phyloP scores from a whole-genome alignment of 2,797 vertebrate species.

The Melanitta fusca region DNA sequence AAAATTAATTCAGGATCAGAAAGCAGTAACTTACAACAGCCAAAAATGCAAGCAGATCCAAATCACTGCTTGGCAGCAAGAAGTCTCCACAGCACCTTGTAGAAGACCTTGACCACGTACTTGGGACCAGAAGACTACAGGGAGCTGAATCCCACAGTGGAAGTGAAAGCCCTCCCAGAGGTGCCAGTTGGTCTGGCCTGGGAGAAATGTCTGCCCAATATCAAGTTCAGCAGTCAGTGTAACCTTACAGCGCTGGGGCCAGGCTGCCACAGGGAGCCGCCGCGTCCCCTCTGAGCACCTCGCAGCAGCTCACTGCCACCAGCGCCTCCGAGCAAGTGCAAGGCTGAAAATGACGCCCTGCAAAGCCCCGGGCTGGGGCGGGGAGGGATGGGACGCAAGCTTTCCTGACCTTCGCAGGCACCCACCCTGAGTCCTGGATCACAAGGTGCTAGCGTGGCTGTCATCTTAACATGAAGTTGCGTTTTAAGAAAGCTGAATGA shows the following conservation, averaged over 20 bases:
- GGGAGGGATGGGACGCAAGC: background rate
- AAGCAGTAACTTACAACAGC: background rate
- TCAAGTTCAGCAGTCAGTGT: background rate
- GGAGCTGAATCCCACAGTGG: background rate
- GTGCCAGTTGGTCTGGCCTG: background rate
- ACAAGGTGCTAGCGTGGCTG: background rate
- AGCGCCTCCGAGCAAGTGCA: background rate
- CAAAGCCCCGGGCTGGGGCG: fast-evolving
- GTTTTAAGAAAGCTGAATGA: background rate
- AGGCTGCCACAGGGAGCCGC: background rate
- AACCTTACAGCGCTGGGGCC: background rate
- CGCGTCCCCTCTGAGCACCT: background rate
- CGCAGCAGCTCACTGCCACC: background rate
- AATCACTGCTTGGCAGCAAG: background rate
- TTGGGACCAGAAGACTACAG: background rate
- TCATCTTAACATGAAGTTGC: fast-evolving
- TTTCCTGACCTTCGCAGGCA: background rate
- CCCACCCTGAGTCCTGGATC: background rate
- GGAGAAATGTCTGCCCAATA: background rate
- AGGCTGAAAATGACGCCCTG: background rate
- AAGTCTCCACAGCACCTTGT: background rate
- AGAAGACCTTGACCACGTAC: background rate
- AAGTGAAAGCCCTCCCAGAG: background rate
- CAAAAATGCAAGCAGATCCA: background rate
- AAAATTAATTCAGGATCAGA: conserved; percentile 11